phyloP scores from a whole-genome alignment of 1,140 invertebrate species.

The Phthorimaea operculella region DNA sequence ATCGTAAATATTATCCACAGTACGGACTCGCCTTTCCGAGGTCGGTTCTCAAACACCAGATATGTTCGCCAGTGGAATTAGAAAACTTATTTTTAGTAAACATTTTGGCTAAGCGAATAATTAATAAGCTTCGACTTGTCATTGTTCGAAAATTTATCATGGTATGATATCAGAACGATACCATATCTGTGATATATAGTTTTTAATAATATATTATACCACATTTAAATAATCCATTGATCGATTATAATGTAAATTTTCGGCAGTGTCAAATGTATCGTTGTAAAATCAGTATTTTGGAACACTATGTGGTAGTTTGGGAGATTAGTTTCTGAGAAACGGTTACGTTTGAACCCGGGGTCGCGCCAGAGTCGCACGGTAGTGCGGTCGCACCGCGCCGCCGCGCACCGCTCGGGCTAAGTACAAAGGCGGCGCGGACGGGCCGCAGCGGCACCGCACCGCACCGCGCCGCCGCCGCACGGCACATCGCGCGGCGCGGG shows the following conservation, averaged over 20 bases:
- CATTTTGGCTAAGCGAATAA: conserved; percentile 2
- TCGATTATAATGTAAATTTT: conserved; percentile 3
- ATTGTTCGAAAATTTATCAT: conserved; percentile 1
- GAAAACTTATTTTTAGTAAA: conserved; percentile 12
- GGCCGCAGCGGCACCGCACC: not conserved
- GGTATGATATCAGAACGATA: not conserved
- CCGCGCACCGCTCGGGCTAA: not conserved
- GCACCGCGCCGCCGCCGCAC: conserved; percentile 36
- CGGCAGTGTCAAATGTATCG: conserved; percentile 1
- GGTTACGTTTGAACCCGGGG: too few relatives aligned
- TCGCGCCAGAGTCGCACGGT: not conserved
- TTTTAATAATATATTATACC: conserved; percentile 2
- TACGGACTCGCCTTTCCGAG: too few relatives aligned
- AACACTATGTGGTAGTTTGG: not conserved
- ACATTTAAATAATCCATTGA: conserved; percentile 3
- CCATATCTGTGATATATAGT: conserved; percentile 1
- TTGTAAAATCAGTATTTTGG: not conserved
- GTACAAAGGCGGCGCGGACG: conserved; percentile 3
- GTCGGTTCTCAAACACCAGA: not conserved
- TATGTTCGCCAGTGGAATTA: conserved; percentile 4
- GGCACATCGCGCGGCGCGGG: not conserved
- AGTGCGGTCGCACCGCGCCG: not conserved
- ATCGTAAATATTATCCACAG: not conserved
- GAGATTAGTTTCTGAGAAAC: not conserved
- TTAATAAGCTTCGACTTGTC: not conserved